Percentiles rank a stretch among this genome's conserved stretches.
These are phyloP conservation scores for Ageneiosus marmoratus DNA, from an alignment of 2,113 vertebrate species.

Conservation along the genomic window DNA sequence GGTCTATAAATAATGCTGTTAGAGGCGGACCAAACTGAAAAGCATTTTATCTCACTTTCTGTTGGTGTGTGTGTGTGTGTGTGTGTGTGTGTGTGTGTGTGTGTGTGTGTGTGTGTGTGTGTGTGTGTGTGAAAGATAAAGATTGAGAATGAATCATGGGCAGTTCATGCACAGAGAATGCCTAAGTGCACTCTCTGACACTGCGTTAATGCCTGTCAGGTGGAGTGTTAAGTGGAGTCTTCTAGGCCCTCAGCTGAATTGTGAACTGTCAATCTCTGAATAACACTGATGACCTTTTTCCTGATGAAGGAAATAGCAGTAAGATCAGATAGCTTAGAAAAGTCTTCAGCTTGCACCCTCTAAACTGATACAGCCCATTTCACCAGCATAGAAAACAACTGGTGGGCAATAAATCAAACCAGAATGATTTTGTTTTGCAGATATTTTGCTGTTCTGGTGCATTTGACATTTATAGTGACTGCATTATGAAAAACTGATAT, in stretches of 20 bases:
- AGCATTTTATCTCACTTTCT: conserved; percentile 28
- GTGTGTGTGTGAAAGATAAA: not conserved
- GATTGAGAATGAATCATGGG: not conserved
- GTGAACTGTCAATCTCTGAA: conserved; percentile 30
- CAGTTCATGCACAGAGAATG: conserved; percentile 6
- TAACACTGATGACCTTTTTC: conserved; percentile 27
- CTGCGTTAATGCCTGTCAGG: conserved; percentile 38
- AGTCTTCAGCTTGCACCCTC: not conserved
- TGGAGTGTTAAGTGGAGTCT: conserved; percentile 30
- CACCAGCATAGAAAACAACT: conserved; percentile 19
- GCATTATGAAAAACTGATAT: conserved; percentile 18
- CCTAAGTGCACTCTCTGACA: conserved; percentile 26
- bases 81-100: not conserved
- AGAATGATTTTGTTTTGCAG: conserved; percentile 26
- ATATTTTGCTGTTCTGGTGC: conserved; percentile 15
- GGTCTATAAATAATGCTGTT: conserved; percentile 7
- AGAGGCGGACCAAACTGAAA: not conserved
- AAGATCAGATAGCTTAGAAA: conserved; percentile 21
- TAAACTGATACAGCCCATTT: conserved; percentile 10
- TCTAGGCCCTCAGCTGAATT: conserved; percentile 26
- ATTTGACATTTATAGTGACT: conserved; percentile 21
- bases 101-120: not conserved
- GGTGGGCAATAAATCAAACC: not conserved
- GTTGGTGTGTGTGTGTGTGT: conserved; percentile 2
- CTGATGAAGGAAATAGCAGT: conserved; percentile 28